phyloP scores from a whole-genome alignment of 2,113 vertebrate species.

The Heterotilapia buettikoferi region DNA sequence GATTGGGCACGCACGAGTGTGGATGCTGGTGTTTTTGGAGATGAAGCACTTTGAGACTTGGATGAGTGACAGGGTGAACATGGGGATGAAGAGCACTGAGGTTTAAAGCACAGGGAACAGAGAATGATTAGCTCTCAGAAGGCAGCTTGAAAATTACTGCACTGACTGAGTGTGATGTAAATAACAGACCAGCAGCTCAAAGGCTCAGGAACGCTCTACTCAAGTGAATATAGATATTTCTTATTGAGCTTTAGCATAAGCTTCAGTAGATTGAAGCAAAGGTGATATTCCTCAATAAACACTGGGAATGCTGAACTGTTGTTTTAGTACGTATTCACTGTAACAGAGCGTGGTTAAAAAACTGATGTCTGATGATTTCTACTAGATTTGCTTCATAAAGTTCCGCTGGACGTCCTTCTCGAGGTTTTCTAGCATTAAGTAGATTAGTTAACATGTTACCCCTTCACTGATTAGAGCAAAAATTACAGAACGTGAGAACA shows the following conservation, averaged over 20 bases:
- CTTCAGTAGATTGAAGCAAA: accelerated
- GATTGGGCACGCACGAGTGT: neutral
- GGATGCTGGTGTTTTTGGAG: neutral
- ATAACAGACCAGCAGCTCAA: neutral
- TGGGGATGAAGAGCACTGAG: accelerated
- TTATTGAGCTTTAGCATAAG: neutral
- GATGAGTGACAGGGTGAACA: neutral
- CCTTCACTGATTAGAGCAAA: neutral
- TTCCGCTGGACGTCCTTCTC: accelerated
- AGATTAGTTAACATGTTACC: neutral
- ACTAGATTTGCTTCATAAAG: neutral
- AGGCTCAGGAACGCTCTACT: neutral
- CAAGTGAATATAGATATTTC: neutral
- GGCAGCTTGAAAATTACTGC: accelerated
- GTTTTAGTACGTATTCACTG: neutral
- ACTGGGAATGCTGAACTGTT: neutral
- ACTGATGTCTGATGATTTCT: neutral
- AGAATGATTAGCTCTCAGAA: neutral
- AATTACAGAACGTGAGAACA: neutral
- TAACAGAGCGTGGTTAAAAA: neutral
- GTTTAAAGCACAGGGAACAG: accelerated
- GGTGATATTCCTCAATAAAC: neutral
- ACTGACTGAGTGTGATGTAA: neutral
- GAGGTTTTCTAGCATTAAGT: neutral
- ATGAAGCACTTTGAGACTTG: neutral